Evolutionary conservation across 2,113 vertebrate genomes (phyloP), one percentile per base, ranked within the genome.

Genomic region (Gopherus evgoodei): DNA sequence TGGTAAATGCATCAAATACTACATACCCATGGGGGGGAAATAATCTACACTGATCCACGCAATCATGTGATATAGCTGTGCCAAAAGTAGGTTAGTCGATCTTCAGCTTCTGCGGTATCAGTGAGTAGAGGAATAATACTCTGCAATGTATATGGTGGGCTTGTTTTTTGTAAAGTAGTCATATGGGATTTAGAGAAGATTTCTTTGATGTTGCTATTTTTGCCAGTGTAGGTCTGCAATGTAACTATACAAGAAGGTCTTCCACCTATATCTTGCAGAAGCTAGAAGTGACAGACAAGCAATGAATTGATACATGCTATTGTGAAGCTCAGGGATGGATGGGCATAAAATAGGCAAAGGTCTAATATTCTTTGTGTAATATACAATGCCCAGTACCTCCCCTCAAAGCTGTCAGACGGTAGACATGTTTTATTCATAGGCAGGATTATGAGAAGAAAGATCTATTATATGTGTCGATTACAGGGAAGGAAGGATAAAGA

Each of bases 1-100:
- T 62, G 29, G 38, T 69, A 84, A 65, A 65, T 54, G 16, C 22
- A 35, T n/a, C 81, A n/a, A 80, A 38, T 82, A 35, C 31, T 59
- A 11, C 24, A 47, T 1, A 1, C 8, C 42, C 31, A 27, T 31
- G 29, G 57, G 5, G 2, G 35, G 0, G 13, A 44, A 5, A 24
- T 80, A 57, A 59, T 2, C 2, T 54, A 25, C 44, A 47, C 27
- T 57, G 14, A 78, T 86, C 27, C 5, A 2, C 75, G 14, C 27
- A 91, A 1, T 42, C 35, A 76, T 2, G 2, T 83, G 69, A 13
- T 54, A 2, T 31, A 65, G 17, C 72, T 84, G 52, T 49, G 75
- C 8, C 9, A 50, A 24, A n/a, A 76, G 62, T 31, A 52, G 62
- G n/a, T 69, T 47, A 27, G 8, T 82, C 29, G 62, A 21, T 88